phyloP scores from a whole-genome alignment of 2,113 vertebrate genomes.

The Hydropotes inermis region DNA sequence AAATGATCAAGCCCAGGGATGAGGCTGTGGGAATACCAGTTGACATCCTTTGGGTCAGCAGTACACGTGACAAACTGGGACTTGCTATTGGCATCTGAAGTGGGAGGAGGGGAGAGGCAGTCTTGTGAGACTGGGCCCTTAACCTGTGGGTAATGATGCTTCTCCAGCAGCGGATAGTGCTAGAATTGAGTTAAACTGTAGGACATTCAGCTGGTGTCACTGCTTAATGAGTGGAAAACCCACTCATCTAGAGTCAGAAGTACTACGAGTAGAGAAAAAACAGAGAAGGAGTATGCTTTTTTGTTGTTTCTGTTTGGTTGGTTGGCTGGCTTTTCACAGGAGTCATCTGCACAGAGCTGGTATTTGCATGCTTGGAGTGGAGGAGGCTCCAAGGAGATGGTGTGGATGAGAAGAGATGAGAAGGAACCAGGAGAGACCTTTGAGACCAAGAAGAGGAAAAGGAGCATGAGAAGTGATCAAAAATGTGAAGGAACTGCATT shows the following conservation, averaged over 20 bases:
- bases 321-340: background rate
- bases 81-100: background rate
- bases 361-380: background rate
- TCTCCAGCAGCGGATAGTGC: background rate
- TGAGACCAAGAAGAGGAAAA: background rate
- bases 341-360: background rate
- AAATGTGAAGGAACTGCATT: background rate
- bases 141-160: background rate
- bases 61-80: background rate
- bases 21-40: background rate
- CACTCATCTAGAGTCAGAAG: background rate
- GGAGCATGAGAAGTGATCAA: background rate
- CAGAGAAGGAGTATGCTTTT: background rate
- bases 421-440: background rate
- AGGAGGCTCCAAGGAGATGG: background rate
- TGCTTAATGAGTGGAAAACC: background rate
- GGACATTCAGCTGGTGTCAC: background rate
- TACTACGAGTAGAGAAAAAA: background rate
- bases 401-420: background rate
- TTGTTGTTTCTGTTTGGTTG: background rate
- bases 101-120: accelerated
- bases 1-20: background rate
- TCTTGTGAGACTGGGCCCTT: background rate
- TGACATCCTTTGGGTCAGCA: background rate
- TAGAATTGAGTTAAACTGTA: background rate